Conservation (phyloP, 2,113 vertebrate genomes). For the Plecturocebus donacophilus region DNA sequence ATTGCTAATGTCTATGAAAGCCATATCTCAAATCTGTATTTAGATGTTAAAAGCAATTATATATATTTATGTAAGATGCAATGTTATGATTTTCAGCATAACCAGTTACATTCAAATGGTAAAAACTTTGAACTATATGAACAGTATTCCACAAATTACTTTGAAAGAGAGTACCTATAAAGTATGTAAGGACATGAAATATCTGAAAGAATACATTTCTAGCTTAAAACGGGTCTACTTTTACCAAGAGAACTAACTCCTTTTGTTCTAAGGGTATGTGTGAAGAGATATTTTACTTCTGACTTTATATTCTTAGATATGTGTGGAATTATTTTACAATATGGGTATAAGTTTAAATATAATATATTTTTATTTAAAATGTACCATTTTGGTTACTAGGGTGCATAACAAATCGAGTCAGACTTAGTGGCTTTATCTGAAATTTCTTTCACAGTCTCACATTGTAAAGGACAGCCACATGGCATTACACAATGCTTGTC, state of each 20-base stretch:
- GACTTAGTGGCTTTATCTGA: neutral
- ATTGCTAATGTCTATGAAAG: neutral
- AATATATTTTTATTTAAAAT: neutral
- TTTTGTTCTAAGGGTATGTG: neutral
- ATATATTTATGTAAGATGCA: neutral
- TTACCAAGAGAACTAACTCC: neutral
- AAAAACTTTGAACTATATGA: neutral
- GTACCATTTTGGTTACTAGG: neutral
- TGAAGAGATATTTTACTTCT: neutral
- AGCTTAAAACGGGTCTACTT: neutral
- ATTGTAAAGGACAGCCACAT: neutral
- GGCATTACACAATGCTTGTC: neutral
- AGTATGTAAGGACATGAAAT: neutral
- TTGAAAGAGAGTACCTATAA: neutral
- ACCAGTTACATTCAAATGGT: neutral
- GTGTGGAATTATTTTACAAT: neutral
- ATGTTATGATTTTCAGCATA: neutral
- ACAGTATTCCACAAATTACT: neutral
- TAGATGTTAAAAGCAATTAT: neutral
- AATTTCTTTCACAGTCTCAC: neutral
- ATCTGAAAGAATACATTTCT: neutral
- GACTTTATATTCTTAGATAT: neutral
- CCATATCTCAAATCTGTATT: neutral
- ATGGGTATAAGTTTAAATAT: neutral
- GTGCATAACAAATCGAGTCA: neutral